Evolutionary conservation across 1,140 invertebrate genomes (phyloP).

Genomic region (Hormaphis cornu): DNA sequence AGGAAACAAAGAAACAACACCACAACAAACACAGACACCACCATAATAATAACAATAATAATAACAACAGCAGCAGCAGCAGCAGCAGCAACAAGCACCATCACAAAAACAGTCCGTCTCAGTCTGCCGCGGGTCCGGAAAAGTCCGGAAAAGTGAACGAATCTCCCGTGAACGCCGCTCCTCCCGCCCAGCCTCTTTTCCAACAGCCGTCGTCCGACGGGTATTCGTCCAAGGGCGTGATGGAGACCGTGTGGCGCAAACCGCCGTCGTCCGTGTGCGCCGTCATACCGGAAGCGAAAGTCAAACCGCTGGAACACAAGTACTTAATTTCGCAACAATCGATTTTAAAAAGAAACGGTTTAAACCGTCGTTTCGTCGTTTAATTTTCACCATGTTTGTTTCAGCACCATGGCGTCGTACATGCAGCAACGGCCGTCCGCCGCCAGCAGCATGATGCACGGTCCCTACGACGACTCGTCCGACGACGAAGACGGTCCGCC

Average conservation of each 20-base stretch:
- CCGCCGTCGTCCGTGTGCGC: conserved; percentile 5
- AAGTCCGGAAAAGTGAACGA: conserved; percentile 13
- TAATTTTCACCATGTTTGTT: background rate
- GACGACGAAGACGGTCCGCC: conserved; percentile 18
- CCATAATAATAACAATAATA: conserved; percentile 37
- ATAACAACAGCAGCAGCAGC: conserved; percentile 38
- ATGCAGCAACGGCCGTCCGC: background rate
- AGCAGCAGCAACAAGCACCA: conserved; percentile 34
- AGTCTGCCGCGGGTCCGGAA: background rate
- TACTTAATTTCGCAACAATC: background rate
- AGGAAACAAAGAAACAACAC: conserved; percentile 29
- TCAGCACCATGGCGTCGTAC: conserved; percentile 18
- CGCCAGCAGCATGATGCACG: background rate
- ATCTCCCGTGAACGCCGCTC: conserved; percentile 36
- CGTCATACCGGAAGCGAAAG: conserved; percentile 21
- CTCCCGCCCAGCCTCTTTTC: conserved; percentile 41
- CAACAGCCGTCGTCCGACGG: conserved; percentile 40
- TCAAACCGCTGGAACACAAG: conserved; percentile 16
- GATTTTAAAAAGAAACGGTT: no score
- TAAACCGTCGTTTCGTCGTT: background rate
- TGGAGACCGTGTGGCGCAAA: conserved; percentile 28
- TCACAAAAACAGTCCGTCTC: conserved; percentile 33
- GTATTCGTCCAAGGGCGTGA: conserved; percentile 32
- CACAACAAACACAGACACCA: conserved; percentile 34
- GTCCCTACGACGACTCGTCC: conserved; percentile 7